A percentile compares a stretch with the other conserved stretches of the same genome.
These are phyloP conservation scores for Pterois miles DNA, from an alignment of 2,797 vertebrate species.

Conservation along the genomic window DNA sequence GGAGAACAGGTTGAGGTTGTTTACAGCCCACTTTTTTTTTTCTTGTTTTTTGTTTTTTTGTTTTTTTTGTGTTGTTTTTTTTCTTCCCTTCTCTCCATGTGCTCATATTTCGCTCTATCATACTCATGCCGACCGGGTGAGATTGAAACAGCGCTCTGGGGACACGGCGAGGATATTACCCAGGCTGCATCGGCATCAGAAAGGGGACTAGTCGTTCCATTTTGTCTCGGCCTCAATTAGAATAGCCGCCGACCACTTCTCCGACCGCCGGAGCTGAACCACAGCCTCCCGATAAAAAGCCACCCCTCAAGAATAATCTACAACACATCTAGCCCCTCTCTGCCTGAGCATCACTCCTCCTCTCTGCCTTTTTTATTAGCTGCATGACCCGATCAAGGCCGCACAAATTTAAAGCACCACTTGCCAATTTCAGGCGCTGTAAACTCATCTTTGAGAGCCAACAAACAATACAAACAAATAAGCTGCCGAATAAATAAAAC, in stretches of 20 bases:
- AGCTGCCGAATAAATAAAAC: constrained; percentile 44
- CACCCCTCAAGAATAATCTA: constrained; percentile 27
- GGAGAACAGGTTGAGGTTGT: constrained; percentile 66
- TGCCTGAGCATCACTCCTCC: background rate
- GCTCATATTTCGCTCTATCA: constrained; percentile 62
- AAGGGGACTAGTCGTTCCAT: constrained; percentile 14
- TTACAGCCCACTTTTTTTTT: constrained; percentile 46
- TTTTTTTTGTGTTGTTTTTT: background rate
- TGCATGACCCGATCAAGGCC: constrained; percentile 50
- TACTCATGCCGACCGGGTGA: constrained; percentile 43
- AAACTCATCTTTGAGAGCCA: constrained; percentile 45
- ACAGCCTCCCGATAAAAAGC: constrained; percentile 48
- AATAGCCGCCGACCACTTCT: constrained; percentile 32
- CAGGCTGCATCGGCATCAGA: constrained; percentile 51
- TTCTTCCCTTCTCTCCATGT: background rate
- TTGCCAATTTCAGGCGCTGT: constrained; percentile 53
- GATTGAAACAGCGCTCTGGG: constrained; percentile 64
- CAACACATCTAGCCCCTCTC: constrained; percentile 17
- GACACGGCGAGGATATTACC: constrained; percentile 65
- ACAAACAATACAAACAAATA: constrained; percentile 39
- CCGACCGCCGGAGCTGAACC: constrained; percentile 19
- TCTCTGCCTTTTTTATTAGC: constrained; percentile 16
- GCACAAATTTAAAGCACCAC: constrained; percentile 53
- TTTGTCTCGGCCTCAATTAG: constrained; percentile 62
- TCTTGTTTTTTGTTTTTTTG: background rate